Evolutionary conservation across 2,888 invertebrate genomes (phyloP).

Genomic region (Eupithecia subfuscata): DNA sequence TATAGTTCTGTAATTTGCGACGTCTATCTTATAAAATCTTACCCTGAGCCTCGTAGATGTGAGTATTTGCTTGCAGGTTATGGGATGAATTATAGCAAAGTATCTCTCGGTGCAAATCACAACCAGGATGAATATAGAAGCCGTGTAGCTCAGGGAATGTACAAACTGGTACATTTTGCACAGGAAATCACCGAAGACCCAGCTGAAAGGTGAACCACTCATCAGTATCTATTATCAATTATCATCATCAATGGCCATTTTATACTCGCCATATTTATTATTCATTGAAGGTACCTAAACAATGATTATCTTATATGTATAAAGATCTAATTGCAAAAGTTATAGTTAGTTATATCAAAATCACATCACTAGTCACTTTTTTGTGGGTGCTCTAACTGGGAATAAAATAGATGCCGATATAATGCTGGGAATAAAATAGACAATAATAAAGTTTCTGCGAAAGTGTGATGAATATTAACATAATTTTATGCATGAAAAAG

Average conservation of each 20-base stretch:
- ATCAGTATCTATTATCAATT: background rate
- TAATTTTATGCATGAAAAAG: background rate
- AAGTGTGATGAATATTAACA: background rate
- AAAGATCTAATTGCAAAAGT: too few species aligned
- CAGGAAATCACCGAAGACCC: slow-evolving; percentile 92
- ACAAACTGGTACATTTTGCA: slow-evolving; percentile 97
- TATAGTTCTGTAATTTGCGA: background rate
- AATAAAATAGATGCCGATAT: too few species aligned
- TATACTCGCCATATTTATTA: background rate
- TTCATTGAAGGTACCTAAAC: background rate
- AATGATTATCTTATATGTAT: background rate
- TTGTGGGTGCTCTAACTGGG: too few species aligned
- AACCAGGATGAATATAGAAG: slow-evolving; percentile 94
- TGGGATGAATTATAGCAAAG: slow-evolving; percentile 93
- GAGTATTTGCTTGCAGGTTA: slow-evolving; percentile 92
- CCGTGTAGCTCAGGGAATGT: slow-evolving; percentile 94
- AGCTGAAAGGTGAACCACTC: slow-evolving; percentile 80
- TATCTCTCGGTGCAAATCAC: slow-evolving; percentile 95
- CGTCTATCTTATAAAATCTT: slow-evolving; percentile 63
- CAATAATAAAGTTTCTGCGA: too few species aligned
- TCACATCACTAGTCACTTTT: too few species aligned
- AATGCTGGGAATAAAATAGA: too few species aligned
- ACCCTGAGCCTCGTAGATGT: slow-evolving; percentile 90
- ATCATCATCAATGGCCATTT: background rate
- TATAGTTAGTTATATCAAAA: too few species aligned